Evolutionary conservation across 1,140 invertebrate genomes (phyloP), one percentile per base, ranked within the genome.

Genomic region (Glomeris maerens): DNA sequence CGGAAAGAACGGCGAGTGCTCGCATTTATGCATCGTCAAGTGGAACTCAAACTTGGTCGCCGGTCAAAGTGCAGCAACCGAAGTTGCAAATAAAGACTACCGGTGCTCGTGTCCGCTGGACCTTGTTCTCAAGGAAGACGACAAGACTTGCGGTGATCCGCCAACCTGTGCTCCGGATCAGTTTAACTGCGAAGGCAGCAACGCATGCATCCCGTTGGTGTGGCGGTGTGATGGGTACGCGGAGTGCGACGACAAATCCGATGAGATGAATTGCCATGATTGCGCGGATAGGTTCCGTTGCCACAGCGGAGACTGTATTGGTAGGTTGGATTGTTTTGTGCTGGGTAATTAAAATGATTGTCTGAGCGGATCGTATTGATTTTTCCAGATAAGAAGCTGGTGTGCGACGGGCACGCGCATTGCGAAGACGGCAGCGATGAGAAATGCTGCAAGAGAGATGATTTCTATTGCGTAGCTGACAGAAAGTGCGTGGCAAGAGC

Each of bases 211-310:
- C 52, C 87, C 88, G 0, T 66, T 72, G 0, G 71, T 74, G 0
- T 93, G 88, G 86, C 79, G 78, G 42, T 92, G 88, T 64, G 88
- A 92, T 64, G 78, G 78, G 0, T 79, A 84, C 51, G 71, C 70
- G 29, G 88, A 96, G 64, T 95, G 91, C 69, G 68, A 73, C 1
- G 86, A 91, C 64, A 77, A 77, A 17, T 83, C 81, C 2, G 85
- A 90, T 60, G 85, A 91, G 66, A 65, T 75, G 1, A 76, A 76
- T n/a, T 86, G 83, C 60, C 72, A 76, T 0, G 66, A 66, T 1
- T 67, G 64, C 46, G 58, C 55, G 3, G 75, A 81, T 57, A 77
- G 83, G 55, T 89, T 86, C 55, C 72, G 74, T 40, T 89, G 84
- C 55, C 71, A 74, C 49, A 80, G 78, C 61, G 69, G 71, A 3